Evolutionary conservation across 1,140 invertebrate genomes (phyloP).

Genomic region (Diachasma alloeum): DNA sequence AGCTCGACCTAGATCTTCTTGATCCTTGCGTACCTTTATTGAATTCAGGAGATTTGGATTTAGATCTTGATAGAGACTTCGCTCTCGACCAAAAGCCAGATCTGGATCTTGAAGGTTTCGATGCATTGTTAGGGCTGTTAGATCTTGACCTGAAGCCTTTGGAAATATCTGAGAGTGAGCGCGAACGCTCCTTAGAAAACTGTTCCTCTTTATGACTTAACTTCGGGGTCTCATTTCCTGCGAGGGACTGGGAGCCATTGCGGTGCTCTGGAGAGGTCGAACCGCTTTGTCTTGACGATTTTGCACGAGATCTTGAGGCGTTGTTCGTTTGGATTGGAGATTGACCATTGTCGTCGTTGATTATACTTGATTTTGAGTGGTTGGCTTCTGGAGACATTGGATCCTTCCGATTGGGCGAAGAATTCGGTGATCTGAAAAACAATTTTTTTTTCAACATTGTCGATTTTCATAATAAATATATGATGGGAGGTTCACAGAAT

Average conservation of each 20-base stretch:
- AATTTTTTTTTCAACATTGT: not conserved
- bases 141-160: not conserved
- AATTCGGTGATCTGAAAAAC: not conserved
- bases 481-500: too few relatives aligned
- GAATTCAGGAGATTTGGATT: conserved; percentile 8
- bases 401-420: not conserved
- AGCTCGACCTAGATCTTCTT: conserved; percentile 45
- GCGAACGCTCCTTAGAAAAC: not conserved
- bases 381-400: not conserved
- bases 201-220: not conserved
- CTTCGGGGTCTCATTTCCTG: too few relatives aligned
- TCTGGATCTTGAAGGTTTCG: conserved; percentile 30
- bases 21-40: conserved; percentile 2
- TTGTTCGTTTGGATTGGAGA: not conserved
- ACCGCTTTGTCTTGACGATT: not conserved
- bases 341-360: not conserved
- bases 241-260: not conserved
- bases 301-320: not conserved
- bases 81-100: conserved; percentile 38
- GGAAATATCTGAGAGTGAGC: not conserved
- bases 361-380: not conserved
- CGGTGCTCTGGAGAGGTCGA: not conserved
- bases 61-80: conserved; percentile 14
- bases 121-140: conserved; percentile 14
- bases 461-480: too few relatives aligned